Percentiles rank a stretch among this genome's conserved stretches.
These are phyloP conservation scores for Boulengeromyrus knoepffleri DNA, from an alignment of 2,113 vertebrate genomes.

Conservation along the genomic window DNA sequence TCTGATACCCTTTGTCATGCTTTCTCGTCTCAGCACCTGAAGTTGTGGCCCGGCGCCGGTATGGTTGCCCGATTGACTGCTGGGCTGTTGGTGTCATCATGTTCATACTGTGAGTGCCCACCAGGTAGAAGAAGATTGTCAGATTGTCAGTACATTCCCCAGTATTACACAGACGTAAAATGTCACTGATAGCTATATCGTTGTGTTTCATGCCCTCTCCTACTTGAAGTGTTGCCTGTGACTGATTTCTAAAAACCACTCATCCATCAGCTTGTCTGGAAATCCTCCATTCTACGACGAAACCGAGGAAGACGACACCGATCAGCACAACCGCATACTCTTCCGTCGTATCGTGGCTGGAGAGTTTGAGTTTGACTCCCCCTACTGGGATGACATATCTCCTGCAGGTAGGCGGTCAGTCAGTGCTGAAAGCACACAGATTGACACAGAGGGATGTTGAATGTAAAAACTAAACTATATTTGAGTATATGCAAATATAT, in stretches of 20 bases:
- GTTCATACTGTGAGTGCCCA: conserved; percentile 71
- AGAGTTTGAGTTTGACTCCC: conserved; percentile 74
- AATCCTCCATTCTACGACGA: conserved; percentile 78
- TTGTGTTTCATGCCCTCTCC: conserved; percentile 17
- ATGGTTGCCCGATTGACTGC: conserved; percentile 75
- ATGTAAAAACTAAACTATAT: not conserved
- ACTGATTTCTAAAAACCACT: not conserved
- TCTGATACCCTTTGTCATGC: not conserved
- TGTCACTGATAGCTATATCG: not conserved
- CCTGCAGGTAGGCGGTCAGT: conserved; percentile 56
- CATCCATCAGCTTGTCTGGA: conserved; percentile 58
- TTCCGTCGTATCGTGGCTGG: conserved; percentile 75
- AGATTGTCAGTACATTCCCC: not conserved
- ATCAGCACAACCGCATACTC: conserved; percentile 72
- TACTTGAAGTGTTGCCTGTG: not conserved
- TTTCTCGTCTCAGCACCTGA: conserved; percentile 61
- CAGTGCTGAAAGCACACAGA: not conserved
- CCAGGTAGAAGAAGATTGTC: not conserved
- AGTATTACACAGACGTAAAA: not conserved
- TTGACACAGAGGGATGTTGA: not conserved
- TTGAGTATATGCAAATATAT: not conserved
- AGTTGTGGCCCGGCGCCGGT: conserved; percentile 71
- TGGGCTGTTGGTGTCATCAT: conserved; percentile 77
- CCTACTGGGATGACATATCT: conserved; percentile 76
- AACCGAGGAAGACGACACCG: conserved; percentile 69